Conservation (phyloP, 2,113 vertebrate genomes). For the Cheirogaleus medius region DNA sequence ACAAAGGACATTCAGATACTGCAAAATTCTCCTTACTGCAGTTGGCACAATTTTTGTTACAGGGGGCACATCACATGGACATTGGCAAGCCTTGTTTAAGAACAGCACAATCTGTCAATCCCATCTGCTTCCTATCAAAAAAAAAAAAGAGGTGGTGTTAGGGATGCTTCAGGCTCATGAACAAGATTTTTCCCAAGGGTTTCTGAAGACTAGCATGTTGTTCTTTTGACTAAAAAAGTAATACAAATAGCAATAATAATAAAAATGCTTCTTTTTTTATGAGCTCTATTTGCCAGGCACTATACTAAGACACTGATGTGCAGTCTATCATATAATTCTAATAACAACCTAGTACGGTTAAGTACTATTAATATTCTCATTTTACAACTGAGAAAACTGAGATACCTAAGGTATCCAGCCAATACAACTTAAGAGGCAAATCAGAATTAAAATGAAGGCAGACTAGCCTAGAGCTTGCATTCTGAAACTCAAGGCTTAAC, state of each 20-base stretch:
- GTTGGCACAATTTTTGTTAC: background rate
- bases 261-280: background rate
- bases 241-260: background rate
- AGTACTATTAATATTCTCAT: background rate
- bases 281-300: background rate
- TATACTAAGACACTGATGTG: background rate
- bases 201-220: slow-evolving; percentile 2
- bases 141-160: background rate
- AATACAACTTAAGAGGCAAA: background rate
- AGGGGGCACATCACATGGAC: background rate
- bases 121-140: slow-evolving; percentile 40
- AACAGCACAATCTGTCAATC: slow-evolving; percentile 25
- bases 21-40: background rate
- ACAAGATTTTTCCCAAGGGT: background rate
- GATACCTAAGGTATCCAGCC: background rate
- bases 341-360: background rate
- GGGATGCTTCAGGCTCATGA: background rate
- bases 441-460: slow-evolving; percentile 3
- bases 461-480: background rate
- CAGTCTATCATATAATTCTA: background rate
- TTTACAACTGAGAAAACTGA: background rate
- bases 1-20: background rate
- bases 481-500: background rate
- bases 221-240: background rate
- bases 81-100: background rate